A percentile compares a stretch with the other conserved stretches of the same genome.
These are phyloP conservation scores for Danio kyathit DNA, from an alignment of 2,797 vertebrate species.

Conservation along the genomic window DNA sequence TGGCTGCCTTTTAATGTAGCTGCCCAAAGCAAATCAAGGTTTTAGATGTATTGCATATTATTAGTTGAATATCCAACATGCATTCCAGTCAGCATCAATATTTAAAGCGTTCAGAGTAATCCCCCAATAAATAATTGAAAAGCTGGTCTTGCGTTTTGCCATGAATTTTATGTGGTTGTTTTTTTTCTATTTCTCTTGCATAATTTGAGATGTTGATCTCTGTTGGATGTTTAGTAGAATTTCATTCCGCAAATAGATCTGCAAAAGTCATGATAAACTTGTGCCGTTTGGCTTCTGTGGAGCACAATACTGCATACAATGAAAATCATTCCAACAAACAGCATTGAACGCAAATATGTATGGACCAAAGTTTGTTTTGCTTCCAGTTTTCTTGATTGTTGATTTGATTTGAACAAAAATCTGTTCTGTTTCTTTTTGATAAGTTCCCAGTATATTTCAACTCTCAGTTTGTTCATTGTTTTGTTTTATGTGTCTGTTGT, in stretches of 20 bases:
- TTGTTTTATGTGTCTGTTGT: no score
- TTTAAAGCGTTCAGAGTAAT: conserved; percentile 34
- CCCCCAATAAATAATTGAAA: conserved; percentile 33
- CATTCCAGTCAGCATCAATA: conserved; percentile 31
- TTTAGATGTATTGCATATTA: conserved; percentile 24
- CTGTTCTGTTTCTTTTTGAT: no score
- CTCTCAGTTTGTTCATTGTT: no score
- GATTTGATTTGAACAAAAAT: no score
- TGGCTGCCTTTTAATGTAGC: conserved; percentile 66
- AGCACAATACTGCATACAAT: not conserved
- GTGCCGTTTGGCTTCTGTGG: not conserved
- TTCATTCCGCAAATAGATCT: not conserved
- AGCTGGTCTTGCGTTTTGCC: conserved; percentile 2
- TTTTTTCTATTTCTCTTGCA: not conserved
- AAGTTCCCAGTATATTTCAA: no score
- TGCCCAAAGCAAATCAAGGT: conserved; percentile 60
- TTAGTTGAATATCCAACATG: conserved; percentile 9
- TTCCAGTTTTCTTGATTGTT: no score
- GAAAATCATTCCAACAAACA: not conserved
- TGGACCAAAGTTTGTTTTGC: no score
- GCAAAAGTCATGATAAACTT: not conserved
- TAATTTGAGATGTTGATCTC: not conserved
- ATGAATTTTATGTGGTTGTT: not conserved
- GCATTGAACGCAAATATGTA: no score
- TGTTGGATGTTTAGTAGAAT: not conserved